A percentile compares a stretch with the other conserved stretches of the same genome.
Evolutionary conservation across 2,797 vertebrate genomes (phyloP).

Genomic region (Peromyscus melanophrys): DNA sequence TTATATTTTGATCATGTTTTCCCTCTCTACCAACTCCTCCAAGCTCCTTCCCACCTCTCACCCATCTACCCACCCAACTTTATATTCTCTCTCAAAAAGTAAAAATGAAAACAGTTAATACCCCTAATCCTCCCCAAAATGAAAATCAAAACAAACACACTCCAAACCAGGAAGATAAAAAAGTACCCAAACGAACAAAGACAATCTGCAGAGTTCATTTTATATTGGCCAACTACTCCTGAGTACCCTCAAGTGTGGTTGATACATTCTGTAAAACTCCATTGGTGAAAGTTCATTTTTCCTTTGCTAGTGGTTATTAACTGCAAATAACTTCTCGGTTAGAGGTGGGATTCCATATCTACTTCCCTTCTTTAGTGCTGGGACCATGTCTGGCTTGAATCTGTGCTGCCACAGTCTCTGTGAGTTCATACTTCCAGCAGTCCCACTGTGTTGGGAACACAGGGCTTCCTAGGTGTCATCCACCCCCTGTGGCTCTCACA

Average conservation of each 20-base stretch:
- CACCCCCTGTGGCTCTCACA: not conserved
- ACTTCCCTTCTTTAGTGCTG: not conserved
- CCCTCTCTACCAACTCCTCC: not conserved
- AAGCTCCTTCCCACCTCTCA: not conserved
- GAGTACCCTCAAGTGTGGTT: not conserved
- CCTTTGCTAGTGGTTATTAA: not conserved
- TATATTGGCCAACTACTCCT: not conserved
- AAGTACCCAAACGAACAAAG: not conserved
- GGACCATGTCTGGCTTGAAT: not conserved
- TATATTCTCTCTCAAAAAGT: not conserved
- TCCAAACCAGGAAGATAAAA: not conserved
- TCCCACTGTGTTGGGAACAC: not conserved
- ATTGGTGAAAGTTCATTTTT: not conserved
- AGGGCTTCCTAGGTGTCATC: not conserved
- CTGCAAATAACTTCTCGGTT: not conserved
- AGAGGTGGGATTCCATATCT: not conserved
- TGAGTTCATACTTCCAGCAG: not conserved
- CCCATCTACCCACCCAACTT: not conserved
- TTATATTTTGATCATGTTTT: not conserved
- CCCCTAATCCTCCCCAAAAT: not conserved
- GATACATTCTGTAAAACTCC: not conserved
- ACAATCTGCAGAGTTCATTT: not conserved
- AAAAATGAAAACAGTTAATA: not conserved
- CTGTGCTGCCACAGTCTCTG: not conserved
- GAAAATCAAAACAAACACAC: not conserved